phyloP scores from a whole-genome alignment of 2,797 vertebrate genomes.

The Paramormyrops hopkinsi region DNA sequence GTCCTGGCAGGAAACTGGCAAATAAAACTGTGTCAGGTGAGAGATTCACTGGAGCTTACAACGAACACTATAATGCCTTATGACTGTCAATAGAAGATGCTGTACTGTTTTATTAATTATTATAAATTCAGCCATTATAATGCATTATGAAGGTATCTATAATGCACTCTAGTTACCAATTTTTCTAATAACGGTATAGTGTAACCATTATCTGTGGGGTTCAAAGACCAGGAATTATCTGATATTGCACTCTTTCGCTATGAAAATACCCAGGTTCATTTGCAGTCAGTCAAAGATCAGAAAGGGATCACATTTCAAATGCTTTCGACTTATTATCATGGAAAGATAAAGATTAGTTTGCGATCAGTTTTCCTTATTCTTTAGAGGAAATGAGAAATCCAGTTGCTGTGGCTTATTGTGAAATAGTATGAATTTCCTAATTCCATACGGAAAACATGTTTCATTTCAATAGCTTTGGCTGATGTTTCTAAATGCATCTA shows the following conservation, averaged over 20 bases:
- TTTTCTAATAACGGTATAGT: neutral
- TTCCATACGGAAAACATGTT: conserved; percentile 22
- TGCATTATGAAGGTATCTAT: neutral
- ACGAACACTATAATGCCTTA: neutral
- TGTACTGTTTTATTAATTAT: neutral
- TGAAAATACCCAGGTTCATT: neutral
- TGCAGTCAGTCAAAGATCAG: neutral
- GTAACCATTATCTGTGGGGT: neutral
- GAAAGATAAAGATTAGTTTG: neutral
- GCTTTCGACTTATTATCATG: neutral
- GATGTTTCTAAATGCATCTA: conserved; percentile 25
- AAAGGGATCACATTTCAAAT: neutral
- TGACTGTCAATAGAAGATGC: neutral
- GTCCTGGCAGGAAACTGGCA: too few relatives aligned
- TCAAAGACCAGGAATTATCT: neutral
- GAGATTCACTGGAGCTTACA: neutral
- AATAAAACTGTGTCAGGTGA: neutral
- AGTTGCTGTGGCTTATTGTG: neutral
- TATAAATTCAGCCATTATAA: neutral
- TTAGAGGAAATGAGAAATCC: neutral
- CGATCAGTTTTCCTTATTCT: conserved; percentile 19
- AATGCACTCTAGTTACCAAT: neutral
- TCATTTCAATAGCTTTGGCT: conserved; percentile 22
- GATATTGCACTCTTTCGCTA: neutral
- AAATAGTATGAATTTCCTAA: conserved; percentile 4